Conservation (phyloP, 1,140 invertebrate species). For the Lycorma delicatula region DNA sequence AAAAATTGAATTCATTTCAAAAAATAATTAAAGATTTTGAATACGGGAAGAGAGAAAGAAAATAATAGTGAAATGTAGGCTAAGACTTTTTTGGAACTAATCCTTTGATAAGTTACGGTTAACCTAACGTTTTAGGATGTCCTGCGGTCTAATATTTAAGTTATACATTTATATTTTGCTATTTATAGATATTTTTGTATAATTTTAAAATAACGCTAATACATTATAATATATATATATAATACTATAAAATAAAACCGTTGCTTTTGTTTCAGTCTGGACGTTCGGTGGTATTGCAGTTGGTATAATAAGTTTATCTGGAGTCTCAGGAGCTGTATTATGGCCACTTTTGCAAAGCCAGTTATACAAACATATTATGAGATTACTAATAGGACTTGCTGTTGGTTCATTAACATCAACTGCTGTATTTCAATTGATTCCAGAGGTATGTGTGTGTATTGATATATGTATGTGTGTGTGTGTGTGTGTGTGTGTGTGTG, state of each 20-base stretch:
- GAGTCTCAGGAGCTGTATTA: conserved; percentile 49
- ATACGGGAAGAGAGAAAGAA: too few species aligned
- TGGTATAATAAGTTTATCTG: conserved; percentile 51
- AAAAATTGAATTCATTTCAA: too few species aligned
- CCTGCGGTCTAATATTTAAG: too few species aligned
- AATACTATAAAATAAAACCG: background rate
- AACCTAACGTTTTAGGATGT: too few species aligned
- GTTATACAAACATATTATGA: conserved; percentile 47
- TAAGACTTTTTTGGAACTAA: too few species aligned
- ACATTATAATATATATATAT: background rate
- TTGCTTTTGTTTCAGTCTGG: conserved; percentile 43
- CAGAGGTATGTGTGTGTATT: conserved; percentile 42
- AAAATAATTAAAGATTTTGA: too few species aligned
- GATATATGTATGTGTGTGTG: too few species aligned
- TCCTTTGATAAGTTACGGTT: too few species aligned
- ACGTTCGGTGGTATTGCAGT: conserved; percentile 49
- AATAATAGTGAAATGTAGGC: too few species aligned
- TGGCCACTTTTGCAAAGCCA: conserved; percentile 49
- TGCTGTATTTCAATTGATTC: conserved; percentile 54
- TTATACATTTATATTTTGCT: too few species aligned
- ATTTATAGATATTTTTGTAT: too few species aligned
- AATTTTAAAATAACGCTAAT: background rate
- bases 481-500: too few species aligned
- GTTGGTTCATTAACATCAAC: conserved; percentile 54
- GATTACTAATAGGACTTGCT: conserved; percentile 54